Percentiles rank a stretch among this genome's conserved stretches.
Evolutionary conservation across 2,113 vertebrate species (phyloP).

Genomic region (Paratilapia polleni): DNA sequence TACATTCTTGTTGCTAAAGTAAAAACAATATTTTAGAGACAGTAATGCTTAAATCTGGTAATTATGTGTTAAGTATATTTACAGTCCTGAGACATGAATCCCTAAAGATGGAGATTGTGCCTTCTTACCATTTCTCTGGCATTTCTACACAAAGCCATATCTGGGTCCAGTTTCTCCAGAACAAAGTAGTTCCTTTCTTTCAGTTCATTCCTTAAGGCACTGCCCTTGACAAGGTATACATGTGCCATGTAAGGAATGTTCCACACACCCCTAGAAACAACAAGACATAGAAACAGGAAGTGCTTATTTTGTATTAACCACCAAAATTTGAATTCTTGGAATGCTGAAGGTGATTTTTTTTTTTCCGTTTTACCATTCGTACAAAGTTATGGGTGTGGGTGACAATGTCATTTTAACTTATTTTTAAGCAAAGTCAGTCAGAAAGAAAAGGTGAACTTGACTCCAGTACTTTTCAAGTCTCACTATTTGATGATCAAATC

Average conservation of each 20-base stretch:
- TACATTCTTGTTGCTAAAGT: background rate
- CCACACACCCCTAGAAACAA: constrained; percentile 89
- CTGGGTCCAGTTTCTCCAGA: constrained; percentile 93
- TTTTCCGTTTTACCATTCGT: background rate
- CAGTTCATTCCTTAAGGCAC: constrained; percentile 88
- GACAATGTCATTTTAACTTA: background rate
- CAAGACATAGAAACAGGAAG: constrained; percentile 23
- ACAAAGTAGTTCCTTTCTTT: constrained; percentile 93
- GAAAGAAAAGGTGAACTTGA: constrained; percentile 7
- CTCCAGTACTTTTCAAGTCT: background rate
- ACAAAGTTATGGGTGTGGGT: background rate
- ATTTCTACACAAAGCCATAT: constrained; percentile 95
- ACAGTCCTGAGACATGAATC: background rate
- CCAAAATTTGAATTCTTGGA: constrained; percentile 7
- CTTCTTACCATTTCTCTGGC: constrained; percentile 92
- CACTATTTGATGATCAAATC: constrained; percentile 3
- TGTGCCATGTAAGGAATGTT: constrained; percentile 97
- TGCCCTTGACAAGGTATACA: constrained; percentile 92
- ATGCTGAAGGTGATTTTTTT: background rate
- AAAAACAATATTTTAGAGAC: background rate
- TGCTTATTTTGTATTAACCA: constrained; percentile 11
- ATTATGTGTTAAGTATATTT: background rate
- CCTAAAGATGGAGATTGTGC: background rate
- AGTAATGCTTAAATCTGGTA: background rate
- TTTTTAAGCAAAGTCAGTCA: constrained; percentile 30